phyloP scores from a whole-genome alignment of 1,140 invertebrate species.

The Tetramorium simillimum region DNA sequence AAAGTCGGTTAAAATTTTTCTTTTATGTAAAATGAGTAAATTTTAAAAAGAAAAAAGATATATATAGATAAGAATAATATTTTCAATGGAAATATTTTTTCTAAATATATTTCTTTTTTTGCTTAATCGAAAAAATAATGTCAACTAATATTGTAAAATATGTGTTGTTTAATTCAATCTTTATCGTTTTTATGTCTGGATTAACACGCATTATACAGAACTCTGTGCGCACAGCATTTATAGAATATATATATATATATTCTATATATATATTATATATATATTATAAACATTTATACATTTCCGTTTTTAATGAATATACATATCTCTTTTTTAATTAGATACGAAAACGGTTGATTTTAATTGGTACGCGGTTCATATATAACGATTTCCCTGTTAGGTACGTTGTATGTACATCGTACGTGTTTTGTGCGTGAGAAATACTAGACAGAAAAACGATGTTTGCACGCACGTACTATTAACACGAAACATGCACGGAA shows the following conservation, averaged over 20 bases:
- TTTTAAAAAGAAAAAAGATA: not conserved
- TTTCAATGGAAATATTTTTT: constrained; percentile 1
- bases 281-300: constrained; percentile 3
- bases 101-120: constrained; percentile 1
- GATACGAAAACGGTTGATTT: constrained; percentile 27
- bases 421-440: not conserved
- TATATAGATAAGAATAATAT: not conserved
- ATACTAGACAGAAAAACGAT: constrained; percentile 8
- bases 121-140: not conserved
- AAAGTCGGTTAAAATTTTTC: not conserved
- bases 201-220: constrained; percentile 8
- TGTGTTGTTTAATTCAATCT: not conserved
- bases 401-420: not conserved
- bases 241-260: not conserved
- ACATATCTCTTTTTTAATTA: constrained; percentile 12
- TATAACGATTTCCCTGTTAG: not conserved
- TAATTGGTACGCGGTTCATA: constrained; percentile 26
- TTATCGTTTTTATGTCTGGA: not conserved
- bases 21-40: not conserved
- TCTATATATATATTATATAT: too few relatives aligned
- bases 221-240: not conserved
- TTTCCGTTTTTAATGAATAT: constrained; percentile 6
- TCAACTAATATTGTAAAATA: not conserved
- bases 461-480: not conserved
- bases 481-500: not conserved